Evolutionary conservation across 2,113 vertebrate species (phyloP).

Genomic region (Nyctereutes procyonoides): DNA sequence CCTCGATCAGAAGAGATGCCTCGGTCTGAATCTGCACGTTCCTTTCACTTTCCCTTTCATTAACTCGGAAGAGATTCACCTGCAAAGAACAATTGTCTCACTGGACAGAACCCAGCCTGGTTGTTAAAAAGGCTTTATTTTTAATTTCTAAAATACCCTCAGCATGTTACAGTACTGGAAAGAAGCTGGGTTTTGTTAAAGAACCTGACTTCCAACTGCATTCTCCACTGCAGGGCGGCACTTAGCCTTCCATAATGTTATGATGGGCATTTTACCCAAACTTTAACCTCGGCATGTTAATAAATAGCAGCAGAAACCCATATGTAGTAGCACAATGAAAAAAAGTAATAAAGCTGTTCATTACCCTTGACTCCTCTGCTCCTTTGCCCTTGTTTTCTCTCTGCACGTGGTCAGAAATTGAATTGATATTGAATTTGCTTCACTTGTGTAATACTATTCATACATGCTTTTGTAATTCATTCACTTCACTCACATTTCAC

Average conservation of each 20-base stretch:
- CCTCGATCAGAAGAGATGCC: not conserved
- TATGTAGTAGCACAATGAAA: not conserved
- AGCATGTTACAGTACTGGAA: not conserved
- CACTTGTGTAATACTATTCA: slow-evolving; percentile 62
- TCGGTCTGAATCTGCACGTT: not conserved
- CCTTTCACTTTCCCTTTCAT: not conserved
- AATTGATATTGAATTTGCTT: slow-evolving; percentile 72
- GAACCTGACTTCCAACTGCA: not conserved
- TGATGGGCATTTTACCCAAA: slow-evolving; percentile 1
- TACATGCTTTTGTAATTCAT: slow-evolving; percentile 67
- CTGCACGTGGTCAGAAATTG: slow-evolving; percentile 73
- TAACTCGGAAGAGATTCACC: not conserved
- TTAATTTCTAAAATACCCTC: not conserved
- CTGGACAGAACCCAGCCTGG: not conserved
- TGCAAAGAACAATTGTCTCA: not conserved
- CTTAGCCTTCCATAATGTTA: slow-evolving; percentile 11
- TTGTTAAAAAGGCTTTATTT: not conserved
- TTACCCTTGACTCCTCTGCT: slow-evolving; percentile 73
- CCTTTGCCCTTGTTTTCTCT: slow-evolving; percentile 57
- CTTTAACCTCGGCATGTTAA: slow-evolving; percentile 65
- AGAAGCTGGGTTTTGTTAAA: not conserved
- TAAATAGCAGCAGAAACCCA: slow-evolving; percentile 61
- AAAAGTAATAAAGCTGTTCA: slow-evolving; percentile 69
- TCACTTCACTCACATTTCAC: slow-evolving; percentile 69
- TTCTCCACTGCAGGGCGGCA: not conserved